phyloP scores from a whole-genome alignment of 2,113 vertebrate genomes.

The Chinchilla lanigera region DNA sequence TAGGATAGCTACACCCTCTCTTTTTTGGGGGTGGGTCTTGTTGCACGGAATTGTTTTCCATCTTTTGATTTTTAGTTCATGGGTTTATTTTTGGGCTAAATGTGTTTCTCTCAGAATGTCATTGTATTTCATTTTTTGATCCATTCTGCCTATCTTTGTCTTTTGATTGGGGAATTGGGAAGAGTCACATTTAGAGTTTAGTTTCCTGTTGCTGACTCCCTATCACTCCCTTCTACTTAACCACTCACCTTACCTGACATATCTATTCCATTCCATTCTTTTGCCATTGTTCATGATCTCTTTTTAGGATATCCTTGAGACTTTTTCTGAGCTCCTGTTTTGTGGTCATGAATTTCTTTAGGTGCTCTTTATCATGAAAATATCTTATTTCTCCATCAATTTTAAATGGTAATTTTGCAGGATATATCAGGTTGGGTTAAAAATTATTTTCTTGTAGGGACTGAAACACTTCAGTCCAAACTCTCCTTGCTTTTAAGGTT shows the following conservation, averaged over 20 bases:
- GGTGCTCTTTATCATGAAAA: not conserved
- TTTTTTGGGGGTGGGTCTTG: not conserved
- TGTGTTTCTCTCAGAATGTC: not conserved
- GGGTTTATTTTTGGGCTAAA: not conserved
- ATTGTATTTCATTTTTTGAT: not conserved
- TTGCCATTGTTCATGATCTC: not conserved
- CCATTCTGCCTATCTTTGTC: not conserved
- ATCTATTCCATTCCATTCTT: not conserved
- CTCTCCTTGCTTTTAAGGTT: not conserved
- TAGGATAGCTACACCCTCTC: not conserved
- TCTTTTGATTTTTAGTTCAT: not conserved
- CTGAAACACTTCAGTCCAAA: not conserved
- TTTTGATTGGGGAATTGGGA: not conserved
- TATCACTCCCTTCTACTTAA: not conserved
- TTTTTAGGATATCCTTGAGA: not conserved
- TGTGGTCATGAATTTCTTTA: not conserved
- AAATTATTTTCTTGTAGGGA: not conserved
- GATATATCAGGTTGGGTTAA: not conserved
- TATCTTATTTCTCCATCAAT: not conserved
- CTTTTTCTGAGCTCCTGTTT: not conserved
- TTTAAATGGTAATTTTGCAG: not conserved
- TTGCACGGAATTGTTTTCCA: not conserved
- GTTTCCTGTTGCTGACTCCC: not conserved
- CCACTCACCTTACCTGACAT: not conserved
- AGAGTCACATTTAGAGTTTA: not conserved